These are phyloP conservation scores for Aotus griseimembra DNA, from an alignment of 2,797 vertebrate genomes.

Conservation along the genomic window DNA sequence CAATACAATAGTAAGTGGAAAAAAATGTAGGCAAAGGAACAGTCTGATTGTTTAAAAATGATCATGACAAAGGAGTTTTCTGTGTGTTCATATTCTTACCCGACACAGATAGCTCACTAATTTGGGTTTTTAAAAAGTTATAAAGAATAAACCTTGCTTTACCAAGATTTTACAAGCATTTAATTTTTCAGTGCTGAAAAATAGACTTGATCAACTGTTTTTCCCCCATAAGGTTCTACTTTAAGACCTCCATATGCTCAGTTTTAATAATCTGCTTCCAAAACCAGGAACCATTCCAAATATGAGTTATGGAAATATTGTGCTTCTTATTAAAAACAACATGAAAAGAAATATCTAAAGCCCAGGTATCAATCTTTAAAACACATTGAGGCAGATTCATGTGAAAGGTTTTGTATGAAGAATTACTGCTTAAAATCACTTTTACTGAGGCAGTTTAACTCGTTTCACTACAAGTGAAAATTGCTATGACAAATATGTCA, in stretches of 20 bases:
- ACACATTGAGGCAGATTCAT: slow-evolving; percentile 57
- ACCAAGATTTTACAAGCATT: slow-evolving; percentile 72
- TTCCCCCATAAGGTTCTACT: slow-evolving; percentile 85
- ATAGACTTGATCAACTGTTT: slow-evolving; percentile 81
- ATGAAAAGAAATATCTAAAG: slow-evolving; percentile 80
- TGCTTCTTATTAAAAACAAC: slow-evolving; percentile 79
- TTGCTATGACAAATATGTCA: slow-evolving; percentile 71
- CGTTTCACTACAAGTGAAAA: slow-evolving; percentile 80
- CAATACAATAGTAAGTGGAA: neutral
- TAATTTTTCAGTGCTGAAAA: slow-evolving; percentile 81
- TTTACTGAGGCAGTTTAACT: slow-evolving; percentile 73
- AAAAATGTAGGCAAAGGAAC: slow-evolving; percentile 11
- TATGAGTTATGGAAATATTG: slow-evolving; percentile 85
- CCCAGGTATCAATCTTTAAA: slow-evolving; percentile 79
- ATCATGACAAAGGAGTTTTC: slow-evolving; percentile 31
- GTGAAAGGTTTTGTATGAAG: slow-evolving; percentile 69
- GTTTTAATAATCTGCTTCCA: slow-evolving; percentile 86
- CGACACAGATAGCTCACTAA: slow-evolving; percentile 58
- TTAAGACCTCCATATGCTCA: slow-evolving; percentile 88
- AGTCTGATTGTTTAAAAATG: slow-evolving; percentile 47
- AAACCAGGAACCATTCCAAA: slow-evolving; percentile 86
- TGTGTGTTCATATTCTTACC: slow-evolving; percentile 25
- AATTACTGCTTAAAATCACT: slow-evolving; percentile 70
- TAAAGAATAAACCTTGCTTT: slow-evolving; percentile 62
- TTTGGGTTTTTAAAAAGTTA: slow-evolving; percentile 32